Conservation (phyloP, 2,888 invertebrate species). For the Eristalis tenax region DNA sequence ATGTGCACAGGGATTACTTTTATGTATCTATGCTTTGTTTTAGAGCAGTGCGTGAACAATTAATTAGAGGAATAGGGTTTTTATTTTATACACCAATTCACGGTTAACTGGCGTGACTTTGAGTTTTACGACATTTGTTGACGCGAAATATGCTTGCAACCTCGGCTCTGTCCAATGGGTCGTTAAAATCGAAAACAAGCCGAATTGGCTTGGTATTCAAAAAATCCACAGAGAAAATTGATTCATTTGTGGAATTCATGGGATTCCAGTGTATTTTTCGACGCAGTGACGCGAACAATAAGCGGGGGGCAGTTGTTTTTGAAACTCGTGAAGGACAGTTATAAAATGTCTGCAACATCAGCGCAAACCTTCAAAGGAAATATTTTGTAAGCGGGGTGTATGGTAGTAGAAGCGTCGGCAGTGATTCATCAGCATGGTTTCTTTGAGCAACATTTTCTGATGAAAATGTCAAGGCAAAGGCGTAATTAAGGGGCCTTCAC, state of each 20-base stretch:
- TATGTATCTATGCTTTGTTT: slow-evolving; percentile 14
- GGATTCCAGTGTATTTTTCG: neutral
- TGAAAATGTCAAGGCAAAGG: no score
- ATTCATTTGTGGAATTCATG: slow-evolving; percentile 8
- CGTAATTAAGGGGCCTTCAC: no score
- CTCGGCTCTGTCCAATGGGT: slow-evolving; percentile 30
- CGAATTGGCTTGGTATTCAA: neutral
- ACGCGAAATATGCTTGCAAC: slow-evolving; percentile 16
- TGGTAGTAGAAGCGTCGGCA: neutral
- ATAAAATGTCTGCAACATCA: neutral
- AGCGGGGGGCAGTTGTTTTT: neutral
- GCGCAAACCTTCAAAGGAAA: neutral
- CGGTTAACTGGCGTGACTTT: slow-evolving; percentile 40
- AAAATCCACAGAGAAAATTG: neutral
- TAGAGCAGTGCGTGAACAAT: slow-evolving; percentile 49
- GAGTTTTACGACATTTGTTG: slow-evolving; percentile 12
- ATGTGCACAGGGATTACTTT: slow-evolving; percentile 10
- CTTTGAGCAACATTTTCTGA: no score
- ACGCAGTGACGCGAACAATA: neutral
- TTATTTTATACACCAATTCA: slow-evolving; percentile 36
- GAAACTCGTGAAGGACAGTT: neutral
- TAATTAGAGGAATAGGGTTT: slow-evolving; percentile 46
- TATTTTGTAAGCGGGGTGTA: neutral
- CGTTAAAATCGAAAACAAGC: slow-evolving; percentile 23
- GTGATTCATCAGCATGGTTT: neutral